phyloP scores from a whole-genome alignment of 2,888 invertebrate species.

The Heterodera filipjevi region DNA sequence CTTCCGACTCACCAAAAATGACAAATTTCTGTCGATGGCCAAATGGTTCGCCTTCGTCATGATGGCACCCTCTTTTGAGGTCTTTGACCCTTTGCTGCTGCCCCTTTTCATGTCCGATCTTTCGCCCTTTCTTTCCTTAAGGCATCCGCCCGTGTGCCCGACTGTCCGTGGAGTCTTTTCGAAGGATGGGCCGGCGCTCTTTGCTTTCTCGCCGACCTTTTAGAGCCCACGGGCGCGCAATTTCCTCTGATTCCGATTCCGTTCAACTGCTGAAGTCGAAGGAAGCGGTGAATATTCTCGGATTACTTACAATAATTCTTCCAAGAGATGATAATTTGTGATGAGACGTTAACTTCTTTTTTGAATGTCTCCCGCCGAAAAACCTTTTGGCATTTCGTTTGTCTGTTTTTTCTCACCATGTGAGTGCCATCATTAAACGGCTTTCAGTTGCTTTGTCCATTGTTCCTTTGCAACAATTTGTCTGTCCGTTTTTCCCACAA shows the following conservation, averaged over 20 bases:
- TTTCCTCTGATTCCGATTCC: slow-evolving; percentile 74
- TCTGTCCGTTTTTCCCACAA: too few species aligned
- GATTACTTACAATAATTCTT: too few species aligned
- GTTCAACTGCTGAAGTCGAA: slow-evolving; percentile 17
- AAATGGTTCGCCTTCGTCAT: slow-evolving; percentile 79
- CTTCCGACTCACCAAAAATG: slow-evolving; percentile 74
- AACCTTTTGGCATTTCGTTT: background rate
- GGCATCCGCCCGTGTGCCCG: slow-evolving; percentile 76
- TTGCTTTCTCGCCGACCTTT: slow-evolving; percentile 79
- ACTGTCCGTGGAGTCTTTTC: slow-evolving; percentile 81
- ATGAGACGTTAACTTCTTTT: background rate
- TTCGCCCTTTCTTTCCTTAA: slow-evolving; percentile 68
- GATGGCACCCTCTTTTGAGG: slow-evolving; percentile 66
- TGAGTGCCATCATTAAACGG: background rate
- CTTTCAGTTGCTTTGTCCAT: background rate
- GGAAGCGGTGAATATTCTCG: background rate
- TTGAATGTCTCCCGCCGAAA: too few species aligned
- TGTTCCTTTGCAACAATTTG: background rate
- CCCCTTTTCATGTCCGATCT: background rate
- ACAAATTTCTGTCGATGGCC: slow-evolving; percentile 68
- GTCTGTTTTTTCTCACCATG: background rate
- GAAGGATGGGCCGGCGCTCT: slow-evolving; percentile 86
- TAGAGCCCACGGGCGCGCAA: slow-evolving; percentile 76
- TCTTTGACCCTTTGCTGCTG: slow-evolving; percentile 17
- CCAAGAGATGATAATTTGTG: background rate